Conservation (phyloP, 1,140 invertebrate species). For the Tetragonula clypearis region DNA sequence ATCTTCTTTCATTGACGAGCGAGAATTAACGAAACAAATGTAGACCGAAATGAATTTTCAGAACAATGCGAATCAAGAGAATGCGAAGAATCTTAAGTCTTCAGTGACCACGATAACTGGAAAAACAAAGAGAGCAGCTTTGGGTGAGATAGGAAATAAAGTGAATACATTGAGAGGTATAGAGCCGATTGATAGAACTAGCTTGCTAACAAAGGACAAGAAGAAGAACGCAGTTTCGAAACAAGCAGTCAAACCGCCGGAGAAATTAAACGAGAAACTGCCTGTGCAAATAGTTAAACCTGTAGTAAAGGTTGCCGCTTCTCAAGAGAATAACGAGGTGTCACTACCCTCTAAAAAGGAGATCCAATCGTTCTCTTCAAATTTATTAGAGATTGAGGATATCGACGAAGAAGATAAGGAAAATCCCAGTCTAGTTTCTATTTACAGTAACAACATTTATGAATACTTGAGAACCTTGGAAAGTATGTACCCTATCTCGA, state of each 20-base stretch:
- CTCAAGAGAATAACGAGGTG: constrained; percentile 12
- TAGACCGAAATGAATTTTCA: constrained; percentile 56
- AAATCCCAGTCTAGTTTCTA: constrained; percentile 90
- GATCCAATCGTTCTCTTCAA: constrained; percentile 73
- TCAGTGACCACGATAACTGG: constrained; percentile 53
- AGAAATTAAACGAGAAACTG: constrained; percentile 67
- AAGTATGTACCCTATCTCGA: constrained; percentile 84
- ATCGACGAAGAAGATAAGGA: constrained; percentile 89
- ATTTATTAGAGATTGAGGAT: constrained; percentile 81
- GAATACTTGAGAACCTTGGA: constrained; percentile 89
- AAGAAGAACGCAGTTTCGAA: constrained; percentile 53
- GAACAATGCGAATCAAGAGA: constrained; percentile 76
- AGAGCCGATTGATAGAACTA: constrained; percentile 68
- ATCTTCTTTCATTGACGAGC: neutral
- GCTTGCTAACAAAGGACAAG: constrained; percentile 63
- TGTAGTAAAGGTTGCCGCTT: constrained; percentile 59
- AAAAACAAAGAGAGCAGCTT: constrained; percentile 73
- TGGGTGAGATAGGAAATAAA: constrained; percentile 80
- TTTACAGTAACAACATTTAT: constrained; percentile 94
- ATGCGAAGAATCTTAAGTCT: constrained; percentile 74
- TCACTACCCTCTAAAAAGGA: constrained; percentile 46
- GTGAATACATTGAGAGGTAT: constrained; percentile 71
- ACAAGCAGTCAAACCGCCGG: constrained; percentile 47
- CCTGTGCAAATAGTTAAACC: constrained; percentile 70
- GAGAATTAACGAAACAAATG: neutral